These are phyloP conservation scores for Drosophila punjabiensis DNA, from an alignment of 1,140 invertebrate species.

Conservation along the genomic window DNA sequence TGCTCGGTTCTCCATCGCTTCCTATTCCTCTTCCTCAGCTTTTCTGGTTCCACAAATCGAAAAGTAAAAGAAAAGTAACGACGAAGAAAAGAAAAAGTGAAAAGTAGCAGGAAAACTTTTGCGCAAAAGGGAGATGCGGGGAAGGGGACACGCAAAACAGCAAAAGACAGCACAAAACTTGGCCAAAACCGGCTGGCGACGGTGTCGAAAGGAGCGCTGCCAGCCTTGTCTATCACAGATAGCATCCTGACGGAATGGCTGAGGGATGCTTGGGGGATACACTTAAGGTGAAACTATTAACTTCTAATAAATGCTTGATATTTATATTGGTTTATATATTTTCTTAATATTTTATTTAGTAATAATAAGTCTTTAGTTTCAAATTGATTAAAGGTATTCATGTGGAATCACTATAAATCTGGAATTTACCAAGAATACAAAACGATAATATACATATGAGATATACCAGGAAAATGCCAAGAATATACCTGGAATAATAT, in stretches of 20 bases:
- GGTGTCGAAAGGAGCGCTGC: conserved; percentile 69
- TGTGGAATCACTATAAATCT: background rate
- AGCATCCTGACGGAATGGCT: conserved; percentile 16
- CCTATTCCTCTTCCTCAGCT: conserved; percentile 5
- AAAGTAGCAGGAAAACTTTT: conserved; percentile 75
- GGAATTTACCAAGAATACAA: background rate
- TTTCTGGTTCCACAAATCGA: conserved; percentile 62
- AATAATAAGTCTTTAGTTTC: background rate
- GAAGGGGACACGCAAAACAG: conserved; percentile 73
- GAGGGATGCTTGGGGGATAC: conserved; percentile 3
- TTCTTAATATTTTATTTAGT: background rate
- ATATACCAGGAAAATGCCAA: no score
- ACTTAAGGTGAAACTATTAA: conserved; percentile 1
- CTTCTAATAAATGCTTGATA: background rate
- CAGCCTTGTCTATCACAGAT: conserved; percentile 57
- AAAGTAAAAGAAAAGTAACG: conserved; percentile 70
- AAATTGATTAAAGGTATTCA: background rate
- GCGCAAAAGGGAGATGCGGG: conserved; percentile 25
- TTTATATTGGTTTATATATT: background rate
- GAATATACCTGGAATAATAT: no score
- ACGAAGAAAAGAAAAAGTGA: conserved; percentile 58
- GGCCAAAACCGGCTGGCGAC: conserved; percentile 58
- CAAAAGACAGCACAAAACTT: conserved; percentile 82
- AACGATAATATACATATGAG: no score
- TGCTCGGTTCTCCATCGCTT: conserved; percentile 12